Conservation (phyloP, 2,888 invertebrate species). For the Erynnis tages region DNA sequence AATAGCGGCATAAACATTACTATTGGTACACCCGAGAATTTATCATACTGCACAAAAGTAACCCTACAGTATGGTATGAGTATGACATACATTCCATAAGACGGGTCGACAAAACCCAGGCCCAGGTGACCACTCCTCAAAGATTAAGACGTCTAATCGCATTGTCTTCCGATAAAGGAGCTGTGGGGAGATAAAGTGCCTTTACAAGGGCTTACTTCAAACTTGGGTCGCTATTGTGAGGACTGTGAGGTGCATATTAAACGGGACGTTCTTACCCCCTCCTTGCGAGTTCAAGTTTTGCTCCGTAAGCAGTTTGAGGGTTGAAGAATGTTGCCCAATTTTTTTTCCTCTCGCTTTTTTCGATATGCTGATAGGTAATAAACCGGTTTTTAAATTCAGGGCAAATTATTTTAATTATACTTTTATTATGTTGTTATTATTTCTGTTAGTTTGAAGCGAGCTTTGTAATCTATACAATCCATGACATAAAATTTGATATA, state of each 20-base stretch:
- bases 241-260: constrained; percentile 78
- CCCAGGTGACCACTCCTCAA: constrained; percentile 45
- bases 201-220: constrained; percentile 67
- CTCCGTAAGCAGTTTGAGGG: constrained; percentile 36
- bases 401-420: too few species aligned
- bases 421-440: too few species aligned
- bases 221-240: constrained; percentile 73
- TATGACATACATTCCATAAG: background rate
- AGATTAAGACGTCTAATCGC: constrained; percentile 72
- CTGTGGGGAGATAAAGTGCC: constrained; percentile 73
- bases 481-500: too few species aligned
- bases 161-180: constrained; percentile 58
- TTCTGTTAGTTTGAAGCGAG: too few species aligned
- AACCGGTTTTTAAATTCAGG: too few species aligned
- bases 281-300: constrained; percentile 53
- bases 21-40: too few species aligned
- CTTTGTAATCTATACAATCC: too few species aligned
- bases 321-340: constrained; percentile 62
- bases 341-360: constrained; percentile 40
- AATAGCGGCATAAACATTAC: too few species aligned
- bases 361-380: background rate
- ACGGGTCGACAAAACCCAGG: constrained; percentile 22
- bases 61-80: too few species aligned
- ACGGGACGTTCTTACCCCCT: constrained; percentile 41
- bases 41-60: too few species aligned